These are phyloP conservation scores for Lamellibrachia luymesi DNA, from an alignment of 1,140 invertebrate genomes.

Conservation along the genomic window DNA sequence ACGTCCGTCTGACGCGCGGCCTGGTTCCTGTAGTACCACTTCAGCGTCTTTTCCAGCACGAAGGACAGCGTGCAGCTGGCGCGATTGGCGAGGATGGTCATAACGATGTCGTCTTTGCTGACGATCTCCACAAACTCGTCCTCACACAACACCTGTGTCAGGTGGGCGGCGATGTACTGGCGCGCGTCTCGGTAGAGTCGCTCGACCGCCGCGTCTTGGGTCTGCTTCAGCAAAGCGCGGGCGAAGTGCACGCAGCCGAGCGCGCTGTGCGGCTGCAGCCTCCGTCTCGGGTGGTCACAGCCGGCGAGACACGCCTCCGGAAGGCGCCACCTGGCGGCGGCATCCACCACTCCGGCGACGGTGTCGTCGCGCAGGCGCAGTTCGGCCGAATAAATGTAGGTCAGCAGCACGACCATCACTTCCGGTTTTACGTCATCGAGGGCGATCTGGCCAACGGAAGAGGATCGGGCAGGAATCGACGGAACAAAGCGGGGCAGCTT, in stretches of 20 bases:
- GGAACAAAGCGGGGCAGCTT: not conserved
- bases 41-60: not conserved
- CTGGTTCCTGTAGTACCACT: not conserved
- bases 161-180: not conserved
- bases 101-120: not conserved
- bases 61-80: not conserved
- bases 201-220: not conserved
- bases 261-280: not conserved
- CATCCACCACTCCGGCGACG: not conserved
- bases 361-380: not conserved
- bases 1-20: not conserved
- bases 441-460: not conserved
- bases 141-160: not conserved
- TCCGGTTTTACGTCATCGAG: not conserved
- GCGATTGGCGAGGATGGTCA: not conserved
- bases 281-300: not conserved
- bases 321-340: not conserved
- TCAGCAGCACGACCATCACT: not conserved
- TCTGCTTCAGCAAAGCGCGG: not conserved
- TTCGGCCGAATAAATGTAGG: not conserved
- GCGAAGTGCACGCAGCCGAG: not conserved
- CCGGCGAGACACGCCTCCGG: not conserved
- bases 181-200: not conserved
- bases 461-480: not conserved
- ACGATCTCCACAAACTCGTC: not conserved